phyloP scores from a whole-genome alignment of 2,797 vertebrate genomes.

The Oceanodroma leucorhoa region DNA sequence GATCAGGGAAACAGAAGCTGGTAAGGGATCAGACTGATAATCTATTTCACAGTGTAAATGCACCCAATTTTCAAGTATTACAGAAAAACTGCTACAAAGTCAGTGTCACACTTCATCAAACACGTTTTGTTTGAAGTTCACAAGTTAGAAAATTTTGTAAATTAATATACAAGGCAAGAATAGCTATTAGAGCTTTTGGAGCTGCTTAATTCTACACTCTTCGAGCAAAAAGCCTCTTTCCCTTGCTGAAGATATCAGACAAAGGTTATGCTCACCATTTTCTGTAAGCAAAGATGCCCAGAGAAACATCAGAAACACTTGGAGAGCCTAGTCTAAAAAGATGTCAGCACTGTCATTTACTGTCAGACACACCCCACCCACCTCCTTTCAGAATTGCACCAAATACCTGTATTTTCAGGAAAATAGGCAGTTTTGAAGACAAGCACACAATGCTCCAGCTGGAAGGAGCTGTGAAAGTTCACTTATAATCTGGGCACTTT shows the following conservation, averaged over 20 bases:
- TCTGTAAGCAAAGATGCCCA: background rate
- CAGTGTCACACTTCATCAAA: background rate
- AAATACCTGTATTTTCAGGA: background rate
- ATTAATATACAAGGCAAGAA: background rate
- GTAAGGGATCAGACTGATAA: background rate
- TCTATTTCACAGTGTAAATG: background rate
- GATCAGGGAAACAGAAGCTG: background rate
- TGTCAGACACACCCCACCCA: background rate
- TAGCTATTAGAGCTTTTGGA: background rate
- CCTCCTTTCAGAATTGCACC: background rate
- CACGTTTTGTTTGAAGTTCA: background rate
- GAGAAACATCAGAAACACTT: background rate
- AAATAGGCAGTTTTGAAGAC: background rate
- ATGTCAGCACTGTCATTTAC: background rate
- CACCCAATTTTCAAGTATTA: background rate
- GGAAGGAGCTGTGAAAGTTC: background rate
- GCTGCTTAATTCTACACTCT: background rate
- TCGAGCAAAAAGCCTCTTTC: background rate
- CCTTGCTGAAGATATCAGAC: background rate
- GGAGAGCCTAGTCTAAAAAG: background rate
- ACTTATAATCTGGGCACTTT: background rate
- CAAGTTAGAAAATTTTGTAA: background rate
- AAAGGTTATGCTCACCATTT: background rate
- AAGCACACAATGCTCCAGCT: background rate
- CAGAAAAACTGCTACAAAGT: background rate